A percentile compares a stretch with the other conserved stretches of the same genome.
Conservation (phyloP, 2,888 invertebrate genomes). For the Nineta flava region DNA sequence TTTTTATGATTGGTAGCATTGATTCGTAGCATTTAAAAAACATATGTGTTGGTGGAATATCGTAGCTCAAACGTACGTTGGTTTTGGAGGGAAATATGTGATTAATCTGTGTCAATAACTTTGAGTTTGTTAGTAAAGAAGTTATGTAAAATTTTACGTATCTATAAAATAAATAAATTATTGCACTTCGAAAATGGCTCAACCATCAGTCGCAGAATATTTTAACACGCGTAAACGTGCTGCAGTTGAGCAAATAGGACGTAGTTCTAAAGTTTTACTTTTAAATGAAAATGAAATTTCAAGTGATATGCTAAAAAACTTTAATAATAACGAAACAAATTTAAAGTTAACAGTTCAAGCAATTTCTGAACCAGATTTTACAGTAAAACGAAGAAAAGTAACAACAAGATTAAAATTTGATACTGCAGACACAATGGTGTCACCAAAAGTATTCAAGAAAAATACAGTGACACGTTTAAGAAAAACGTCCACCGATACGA, state of each 20-base stretch:
- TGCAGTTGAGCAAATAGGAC: conserved; percentile 46
- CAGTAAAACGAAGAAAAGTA: conserved; percentile 8
- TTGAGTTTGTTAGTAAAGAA: background rate
- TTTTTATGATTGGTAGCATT: no score
- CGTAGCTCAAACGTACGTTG: no score
- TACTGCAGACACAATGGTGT: conserved; percentile 5
- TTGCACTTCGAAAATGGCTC: conserved; percentile 40
- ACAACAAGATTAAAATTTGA: conserved; percentile 10
- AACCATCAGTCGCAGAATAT: conserved; percentile 58
- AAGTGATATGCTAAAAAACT: background rate
- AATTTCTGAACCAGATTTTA: conserved; percentile 6
- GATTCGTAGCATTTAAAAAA: no score
- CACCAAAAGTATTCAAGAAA: conserved; percentile 4
- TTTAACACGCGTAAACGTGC: conserved; percentile 62
- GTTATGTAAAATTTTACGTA: background rate
- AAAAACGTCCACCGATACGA: conserved; percentile 11
- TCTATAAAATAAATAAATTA: no score
- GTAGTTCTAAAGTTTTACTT: conserved; percentile 33
- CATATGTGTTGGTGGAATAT: no score
- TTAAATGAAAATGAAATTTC: conserved; percentile 18
- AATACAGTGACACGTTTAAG: background rate
- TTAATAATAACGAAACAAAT: conserved; percentile 7
- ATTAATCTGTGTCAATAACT: background rate
- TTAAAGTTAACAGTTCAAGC: conserved; percentile 10
- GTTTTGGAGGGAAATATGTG: conserved; percentile 3